These are phyloP conservation scores for Cyprinodon variegatus DNA, from an alignment of 2,113 vertebrate species.

Conservation along the genomic window DNA sequence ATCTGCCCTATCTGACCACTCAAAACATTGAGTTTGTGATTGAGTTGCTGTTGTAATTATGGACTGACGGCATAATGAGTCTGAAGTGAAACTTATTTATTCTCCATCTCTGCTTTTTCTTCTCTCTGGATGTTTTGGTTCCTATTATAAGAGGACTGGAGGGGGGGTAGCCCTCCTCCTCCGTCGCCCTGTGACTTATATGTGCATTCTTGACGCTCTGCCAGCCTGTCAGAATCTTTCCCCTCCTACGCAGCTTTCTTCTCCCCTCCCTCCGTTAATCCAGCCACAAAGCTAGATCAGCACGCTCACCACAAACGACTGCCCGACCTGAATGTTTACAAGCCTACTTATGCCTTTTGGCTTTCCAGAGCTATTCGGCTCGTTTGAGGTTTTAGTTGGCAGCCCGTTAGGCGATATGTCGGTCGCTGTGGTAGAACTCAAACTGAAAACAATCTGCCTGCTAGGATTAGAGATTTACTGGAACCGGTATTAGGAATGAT, in stretches of 20 bases:
- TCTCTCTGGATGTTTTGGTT: conserved; percentile 61
- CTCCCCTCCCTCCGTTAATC: conserved; percentile 27
- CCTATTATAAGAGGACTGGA: conserved; percentile 46
- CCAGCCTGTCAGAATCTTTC: conserved; percentile 64
- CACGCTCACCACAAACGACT: conserved; percentile 15
- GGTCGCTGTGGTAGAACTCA: not conserved
- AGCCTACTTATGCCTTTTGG: conserved; percentile 20
- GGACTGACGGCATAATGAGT: not conserved
- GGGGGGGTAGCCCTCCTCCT: conserved; percentile 56
- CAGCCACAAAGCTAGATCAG: not conserved
- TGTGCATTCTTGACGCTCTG: conserved; percentile 71
- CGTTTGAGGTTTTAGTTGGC: conserved; percentile 31
- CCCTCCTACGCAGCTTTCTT: conserved; percentile 55
- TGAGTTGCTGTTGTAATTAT: not conserved
- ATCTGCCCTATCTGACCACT: too few relatives aligned
- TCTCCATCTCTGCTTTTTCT: conserved; percentile 8
- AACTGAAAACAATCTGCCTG: conserved; percentile 4
- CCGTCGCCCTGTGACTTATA: conserved; percentile 65
- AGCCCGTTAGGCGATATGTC: not conserved
- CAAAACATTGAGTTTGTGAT: not conserved
- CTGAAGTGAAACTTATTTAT: conserved; percentile 2
- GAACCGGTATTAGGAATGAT: not conserved
- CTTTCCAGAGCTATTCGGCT: conserved; percentile 8
- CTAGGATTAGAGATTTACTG: not conserved
- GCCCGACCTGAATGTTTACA: conserved; percentile 27